Conservation (phyloP, 1,140 invertebrate species). For the Bombus superbus region DNA sequence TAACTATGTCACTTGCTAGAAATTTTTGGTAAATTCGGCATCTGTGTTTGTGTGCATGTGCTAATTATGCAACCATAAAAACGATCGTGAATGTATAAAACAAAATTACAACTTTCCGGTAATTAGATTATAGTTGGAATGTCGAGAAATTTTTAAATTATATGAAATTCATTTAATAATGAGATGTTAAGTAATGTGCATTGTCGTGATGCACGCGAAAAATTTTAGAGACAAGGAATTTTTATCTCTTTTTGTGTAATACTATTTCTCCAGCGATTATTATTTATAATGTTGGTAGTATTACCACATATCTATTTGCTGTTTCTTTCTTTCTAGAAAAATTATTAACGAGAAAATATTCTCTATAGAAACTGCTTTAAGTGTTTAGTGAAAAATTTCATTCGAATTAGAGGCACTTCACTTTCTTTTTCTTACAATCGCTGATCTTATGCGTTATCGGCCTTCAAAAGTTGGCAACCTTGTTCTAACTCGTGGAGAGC, state of each 20-base stretch:
- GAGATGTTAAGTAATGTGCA: background rate
- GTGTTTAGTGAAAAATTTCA: background rate
- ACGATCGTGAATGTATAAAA: background rate
- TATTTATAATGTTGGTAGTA: background rate
- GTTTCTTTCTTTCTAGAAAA: too few relatives aligned
- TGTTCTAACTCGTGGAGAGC: constrained; percentile 47
- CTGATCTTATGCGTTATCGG: constrained; percentile 11
- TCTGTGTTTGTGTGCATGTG: background rate
- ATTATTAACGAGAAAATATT: background rate
- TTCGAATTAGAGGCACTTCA: background rate
- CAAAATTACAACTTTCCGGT: background rate
- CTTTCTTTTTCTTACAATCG: background rate
- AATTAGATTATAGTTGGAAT: background rate
- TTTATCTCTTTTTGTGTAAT: background rate
- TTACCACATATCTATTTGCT: background rate
- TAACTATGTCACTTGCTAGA: background rate
- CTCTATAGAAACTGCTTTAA: background rate
- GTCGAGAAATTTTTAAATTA: background rate
- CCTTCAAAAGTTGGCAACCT: constrained; percentile 54
- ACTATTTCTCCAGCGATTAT: background rate
- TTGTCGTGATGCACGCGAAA: background rate
- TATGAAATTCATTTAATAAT: background rate
- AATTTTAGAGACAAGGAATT: background rate
- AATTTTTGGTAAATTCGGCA: constrained; percentile 3
- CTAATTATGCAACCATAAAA: background rate